A percentile compares a stretch with the other conserved stretches of the same genome.
phyloP scores from a whole-genome alignment of 2,797 vertebrate species.

The Falco naumanni region DNA sequence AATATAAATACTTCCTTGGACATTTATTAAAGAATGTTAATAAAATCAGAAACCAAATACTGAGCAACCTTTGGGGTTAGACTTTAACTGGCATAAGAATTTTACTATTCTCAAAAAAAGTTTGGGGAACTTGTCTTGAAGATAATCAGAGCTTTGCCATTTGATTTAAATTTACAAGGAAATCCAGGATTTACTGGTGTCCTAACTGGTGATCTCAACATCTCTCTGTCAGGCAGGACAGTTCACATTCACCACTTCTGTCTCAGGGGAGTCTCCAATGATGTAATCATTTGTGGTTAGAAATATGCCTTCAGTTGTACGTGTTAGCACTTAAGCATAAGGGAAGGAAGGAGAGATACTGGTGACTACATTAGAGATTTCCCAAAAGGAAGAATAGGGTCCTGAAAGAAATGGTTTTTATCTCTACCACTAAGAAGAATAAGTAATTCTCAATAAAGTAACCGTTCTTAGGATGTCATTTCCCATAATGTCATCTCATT shows the following conservation, averaged over 20 bases:
- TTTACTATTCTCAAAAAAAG: background rate
- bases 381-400: background rate
- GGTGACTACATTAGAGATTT: background rate
- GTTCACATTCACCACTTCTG: background rate
- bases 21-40: conserved; percentile 50
- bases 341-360: background rate
- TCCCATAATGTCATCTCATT: background rate
- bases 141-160: background rate
- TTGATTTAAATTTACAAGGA: background rate
- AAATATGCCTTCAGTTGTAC: background rate
- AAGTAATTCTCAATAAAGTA: background rate
- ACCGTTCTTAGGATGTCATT: background rate
- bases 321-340: background rate
- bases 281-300: background rate
- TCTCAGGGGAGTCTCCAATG: background rate
- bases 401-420: background rate
- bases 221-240: background rate
- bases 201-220: background rate
- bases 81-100: background rate
- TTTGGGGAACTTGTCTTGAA: background rate
- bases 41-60: conserved; percentile 38
- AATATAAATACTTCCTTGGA: conserved; percentile 46
- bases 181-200: background rate
- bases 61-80: background rate
- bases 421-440: background rate